A percentile compares a stretch with the other conserved stretches of the same genome.
These are phyloP conservation scores for Apotomis capreana DNA, from an alignment of 2,888 invertebrate genomes.

Conservation along the genomic window DNA sequence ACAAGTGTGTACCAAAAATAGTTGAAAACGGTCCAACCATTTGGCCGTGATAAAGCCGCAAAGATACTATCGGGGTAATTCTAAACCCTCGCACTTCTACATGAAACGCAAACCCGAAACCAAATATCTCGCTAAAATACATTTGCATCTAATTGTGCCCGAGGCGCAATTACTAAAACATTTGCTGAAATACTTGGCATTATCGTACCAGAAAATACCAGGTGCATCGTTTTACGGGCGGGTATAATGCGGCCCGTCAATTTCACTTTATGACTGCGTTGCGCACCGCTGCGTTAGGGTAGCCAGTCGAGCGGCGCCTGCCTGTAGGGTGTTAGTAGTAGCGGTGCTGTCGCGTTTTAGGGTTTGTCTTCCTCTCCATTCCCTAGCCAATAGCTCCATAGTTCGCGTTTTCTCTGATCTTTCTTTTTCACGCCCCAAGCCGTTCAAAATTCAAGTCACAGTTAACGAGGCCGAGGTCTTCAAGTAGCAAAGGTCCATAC, in stretches of 20 bases:
- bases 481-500: too few species aligned
- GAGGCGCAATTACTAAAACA: constrained; percentile 23
- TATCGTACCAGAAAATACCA: constrained; percentile 45
- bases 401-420: too few species aligned
- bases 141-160: background rate
- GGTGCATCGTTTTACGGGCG: constrained; percentile 66
- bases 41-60: too few species aligned
- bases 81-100: background rate
- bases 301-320: constrained; percentile 53
- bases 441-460: too few species aligned
- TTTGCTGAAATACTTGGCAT: constrained; percentile 33
- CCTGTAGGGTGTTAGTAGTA: constrained; percentile 20
- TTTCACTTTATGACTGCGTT: constrained; percentile 65
- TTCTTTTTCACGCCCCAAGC: too few species aligned
- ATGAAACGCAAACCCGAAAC: background rate
- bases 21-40: too few species aligned
- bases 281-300: constrained; percentile 55
- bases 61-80: too few species aligned
- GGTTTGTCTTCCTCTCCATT: too few species aligned
- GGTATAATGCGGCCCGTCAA: constrained; percentile 67
- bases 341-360: constrained; percentile 18
- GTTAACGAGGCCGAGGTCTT: too few species aligned
- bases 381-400: too few species aligned
- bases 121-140: background rate
- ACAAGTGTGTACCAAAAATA: too few species aligned